Conservation (phyloP, 30 jellyfish, hydroid and myxozoan genomes). For the Cassiopea andromeda region DNA sequence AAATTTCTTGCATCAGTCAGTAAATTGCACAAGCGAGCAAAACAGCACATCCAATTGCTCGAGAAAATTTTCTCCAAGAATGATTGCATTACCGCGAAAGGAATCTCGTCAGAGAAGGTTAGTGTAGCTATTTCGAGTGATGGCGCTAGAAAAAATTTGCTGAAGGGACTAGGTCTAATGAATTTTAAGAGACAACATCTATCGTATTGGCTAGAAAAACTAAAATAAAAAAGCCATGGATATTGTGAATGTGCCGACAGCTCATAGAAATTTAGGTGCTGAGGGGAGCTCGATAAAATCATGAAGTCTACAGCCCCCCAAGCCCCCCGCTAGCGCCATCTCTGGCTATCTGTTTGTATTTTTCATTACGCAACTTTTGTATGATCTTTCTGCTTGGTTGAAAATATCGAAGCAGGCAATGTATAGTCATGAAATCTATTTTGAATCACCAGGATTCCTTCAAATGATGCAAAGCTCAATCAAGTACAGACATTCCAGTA, state of each 20-base stretch:
- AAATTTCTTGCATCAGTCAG: not conserved
- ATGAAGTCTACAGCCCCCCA: too few species aligned
- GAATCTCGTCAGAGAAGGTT: slow-evolving; percentile 13
- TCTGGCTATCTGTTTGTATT: too few species aligned
- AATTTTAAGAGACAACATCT: too few species aligned
- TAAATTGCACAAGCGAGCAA: slow-evolving; percentile 15
- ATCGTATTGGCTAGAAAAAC: too few species aligned
- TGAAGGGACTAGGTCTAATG: too few species aligned
- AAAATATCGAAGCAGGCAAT: not conserved
- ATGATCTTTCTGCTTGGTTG: not conserved
- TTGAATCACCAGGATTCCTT: not conserved
- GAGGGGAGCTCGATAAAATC: too few species aligned
- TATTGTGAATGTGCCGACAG: too few species aligned
- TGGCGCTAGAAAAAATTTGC: too few species aligned
- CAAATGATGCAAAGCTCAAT: not conserved
- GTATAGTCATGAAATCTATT: not conserved
- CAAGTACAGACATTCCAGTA: slow-evolving; percentile 50
- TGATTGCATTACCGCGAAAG: not conserved
- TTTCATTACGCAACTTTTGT: too few species aligned
- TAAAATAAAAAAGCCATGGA: too few species aligned
- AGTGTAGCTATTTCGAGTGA: not conserved
- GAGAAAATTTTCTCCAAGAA: not conserved
- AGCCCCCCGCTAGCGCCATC: too few species aligned
- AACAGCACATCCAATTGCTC: slow-evolving; percentile 43
- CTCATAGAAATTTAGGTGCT: too few species aligned